These are phyloP conservation scores for Epistrophella euchroma DNA, from an alignment of 2,888 invertebrate genomes.

Conservation along the genomic window DNA sequence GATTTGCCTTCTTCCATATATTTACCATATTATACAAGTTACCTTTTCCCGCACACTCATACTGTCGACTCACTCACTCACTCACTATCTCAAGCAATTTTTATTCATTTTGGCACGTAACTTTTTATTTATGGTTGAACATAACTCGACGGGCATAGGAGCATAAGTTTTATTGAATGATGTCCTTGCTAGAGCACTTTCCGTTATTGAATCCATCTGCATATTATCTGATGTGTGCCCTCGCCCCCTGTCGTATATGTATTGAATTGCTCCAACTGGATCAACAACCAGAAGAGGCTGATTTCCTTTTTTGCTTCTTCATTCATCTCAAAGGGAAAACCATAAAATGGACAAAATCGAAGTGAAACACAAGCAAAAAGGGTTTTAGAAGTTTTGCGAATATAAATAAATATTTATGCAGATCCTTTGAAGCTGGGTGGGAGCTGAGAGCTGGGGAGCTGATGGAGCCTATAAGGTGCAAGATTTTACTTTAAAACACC, in stretches of 20 bases:
- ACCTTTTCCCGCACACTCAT: slow-evolving; percentile 6
- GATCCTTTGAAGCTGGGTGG: slow-evolving; percentile 19
- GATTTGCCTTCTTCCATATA: slow-evolving; percentile 50
- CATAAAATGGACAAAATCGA: slow-evolving; percentile 50
- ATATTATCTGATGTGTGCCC: slow-evolving; percentile 66
- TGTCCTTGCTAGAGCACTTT: slow-evolving; percentile 77
- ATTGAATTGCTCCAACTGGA: slow-evolving; percentile 31
- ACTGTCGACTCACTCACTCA: background rate
- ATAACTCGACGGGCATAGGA: slow-evolving; percentile 77
- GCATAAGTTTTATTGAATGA: slow-evolving; percentile 78
- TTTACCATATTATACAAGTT: slow-evolving; percentile 71
- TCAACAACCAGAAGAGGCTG: slow-evolving; percentile 43
- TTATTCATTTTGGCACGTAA: slow-evolving; percentile 77
- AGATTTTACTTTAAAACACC: slow-evolving; percentile 17
- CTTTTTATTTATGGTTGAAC: slow-evolving; percentile 77
- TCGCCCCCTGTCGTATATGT: slow-evolving; percentile 23
- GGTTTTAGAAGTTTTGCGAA: slow-evolving; percentile 61
- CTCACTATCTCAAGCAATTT: slow-evolving; percentile 47
- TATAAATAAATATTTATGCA: slow-evolving; percentile 75
- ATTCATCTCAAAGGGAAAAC: slow-evolving; percentile 53
- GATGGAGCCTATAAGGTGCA: slow-evolving; percentile 24
- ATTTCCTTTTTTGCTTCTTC: slow-evolving; percentile 28
- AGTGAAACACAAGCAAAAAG: slow-evolving; percentile 41
- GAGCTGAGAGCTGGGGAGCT: background rate
- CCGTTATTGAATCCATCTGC: slow-evolving; percentile 78